These are phyloP conservation scores for Agrochola lota DNA, from an alignment of 2,888 invertebrate species.

Conservation along the genomic window DNA sequence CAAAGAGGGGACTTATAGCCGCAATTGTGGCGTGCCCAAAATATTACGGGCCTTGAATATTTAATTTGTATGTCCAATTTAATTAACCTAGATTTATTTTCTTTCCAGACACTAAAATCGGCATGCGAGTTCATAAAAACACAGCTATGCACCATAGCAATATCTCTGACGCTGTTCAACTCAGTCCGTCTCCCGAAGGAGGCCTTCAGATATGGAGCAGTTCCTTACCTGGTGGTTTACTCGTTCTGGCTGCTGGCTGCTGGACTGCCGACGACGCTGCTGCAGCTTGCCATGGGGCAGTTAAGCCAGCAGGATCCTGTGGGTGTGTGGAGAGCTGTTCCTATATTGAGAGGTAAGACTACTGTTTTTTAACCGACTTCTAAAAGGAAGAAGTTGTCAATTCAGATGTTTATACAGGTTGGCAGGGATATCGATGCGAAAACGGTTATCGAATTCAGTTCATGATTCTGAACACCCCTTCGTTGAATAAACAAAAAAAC, in stretches of 20 bases:
- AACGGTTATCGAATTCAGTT: too few species aligned
- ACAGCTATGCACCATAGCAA: constrained; percentile 90
- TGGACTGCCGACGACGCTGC: constrained; percentile 91
- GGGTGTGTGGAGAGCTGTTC: constrained; percentile 92
- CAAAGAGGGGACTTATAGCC: too few species aligned
- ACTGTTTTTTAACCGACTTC: too few species aligned
- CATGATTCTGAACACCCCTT: too few species aligned
- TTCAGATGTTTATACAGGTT: too few species aligned
- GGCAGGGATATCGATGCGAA: too few species aligned
- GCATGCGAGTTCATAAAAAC: constrained; percentile 82
- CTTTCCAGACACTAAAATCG: constrained; percentile 82
- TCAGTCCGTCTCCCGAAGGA: constrained; percentile 91
- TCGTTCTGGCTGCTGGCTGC: constrained; percentile 89
- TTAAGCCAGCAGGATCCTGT: constrained; percentile 92
- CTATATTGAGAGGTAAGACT: constrained; percentile 91
- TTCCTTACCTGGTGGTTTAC: constrained; percentile 91
- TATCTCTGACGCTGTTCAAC: constrained; percentile 91
- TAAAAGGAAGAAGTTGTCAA: too few species aligned
- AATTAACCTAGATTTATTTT: constrained; percentile 12
- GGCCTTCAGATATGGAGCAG: constrained; percentile 91
- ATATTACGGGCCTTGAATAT: not conserved
- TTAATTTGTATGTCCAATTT: not conserved
- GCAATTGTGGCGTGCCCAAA: too few species aligned
- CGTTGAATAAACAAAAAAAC: too few species aligned
- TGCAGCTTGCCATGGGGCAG: constrained; percentile 92